phyloP scores from a whole-genome alignment of 2,113 vertebrate species.

The Potamarius usumacintae region DNA sequence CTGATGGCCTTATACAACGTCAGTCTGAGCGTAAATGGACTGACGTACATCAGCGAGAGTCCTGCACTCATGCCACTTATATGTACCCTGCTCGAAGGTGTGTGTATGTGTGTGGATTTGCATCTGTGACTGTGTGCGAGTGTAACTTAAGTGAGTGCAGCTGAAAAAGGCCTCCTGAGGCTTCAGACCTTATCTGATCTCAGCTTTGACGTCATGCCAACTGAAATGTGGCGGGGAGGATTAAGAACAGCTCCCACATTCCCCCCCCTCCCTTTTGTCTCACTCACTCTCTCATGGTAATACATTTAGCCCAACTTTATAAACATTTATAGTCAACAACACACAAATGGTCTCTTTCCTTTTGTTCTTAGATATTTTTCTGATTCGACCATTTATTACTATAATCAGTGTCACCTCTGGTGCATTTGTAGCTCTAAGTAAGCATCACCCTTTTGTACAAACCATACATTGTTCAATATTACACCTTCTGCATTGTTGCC shows the following conservation, averaged over 20 bases:
- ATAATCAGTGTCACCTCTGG: not conserved
- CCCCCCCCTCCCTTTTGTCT: not conserved
- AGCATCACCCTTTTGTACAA: not conserved
- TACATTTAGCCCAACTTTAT: not conserved
- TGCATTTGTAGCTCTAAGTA: not conserved
- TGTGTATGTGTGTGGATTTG: conserved; percentile 40
- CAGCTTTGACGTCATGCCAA: conserved; percentile 37
- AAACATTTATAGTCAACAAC: not conserved
- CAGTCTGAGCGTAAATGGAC: conserved; percentile 86
- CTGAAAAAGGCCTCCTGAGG: conserved; percentile 23
- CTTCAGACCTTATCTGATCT: conserved; percentile 29
- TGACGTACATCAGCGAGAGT: conserved; percentile 84
- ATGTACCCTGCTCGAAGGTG: conserved; percentile 85
- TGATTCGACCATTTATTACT: not conserved
- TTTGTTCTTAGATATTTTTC: not conserved
- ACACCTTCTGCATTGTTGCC: not conserved
- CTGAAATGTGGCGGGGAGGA: not conserved
- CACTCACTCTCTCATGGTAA: not conserved
- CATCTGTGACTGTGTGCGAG: conserved; percentile 8
- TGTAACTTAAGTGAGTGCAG: conserved; percentile 16
- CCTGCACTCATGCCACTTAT: conserved; percentile 80
- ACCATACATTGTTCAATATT: not conserved
- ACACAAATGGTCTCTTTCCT: not conserved
- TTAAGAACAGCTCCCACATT: conserved; percentile 28
- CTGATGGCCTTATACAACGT: conserved; percentile 93